Base-by-base conservation (phyloP, 1,140 invertebrate genomes). In the Drosophila sp. region DNA sequence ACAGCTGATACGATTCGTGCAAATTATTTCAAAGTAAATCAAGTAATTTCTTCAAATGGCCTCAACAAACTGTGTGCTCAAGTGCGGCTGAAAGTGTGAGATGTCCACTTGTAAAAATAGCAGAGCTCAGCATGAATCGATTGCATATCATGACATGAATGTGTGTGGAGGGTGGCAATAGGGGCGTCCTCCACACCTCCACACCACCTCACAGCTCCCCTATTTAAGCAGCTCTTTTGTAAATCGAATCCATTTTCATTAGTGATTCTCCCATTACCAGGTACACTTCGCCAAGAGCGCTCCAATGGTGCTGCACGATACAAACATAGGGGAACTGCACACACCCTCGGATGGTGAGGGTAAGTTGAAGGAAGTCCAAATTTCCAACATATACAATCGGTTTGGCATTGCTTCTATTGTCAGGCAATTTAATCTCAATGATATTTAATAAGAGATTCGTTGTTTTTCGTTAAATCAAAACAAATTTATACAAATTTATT, bases 251-350 rank as follows among this genome's bases (percentile, higher is more conserved):
- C 41, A 45, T 70, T 80, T 32, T 50, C 34, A 65, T 45, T 74
- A 5, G 21, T 54, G 14, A 27, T 11, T 43, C 9, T 59, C 25
- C 34, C 11, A 32, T 66, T 69, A 62, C 8, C 63, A 91, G 90
- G 90, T 91, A 46, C 82, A 86, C 50, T 91, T 91, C 83, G 84
- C 84, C 46, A 84, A 87, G 18, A 80, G 71, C 51, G 73, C 73
- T 64, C 62, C 66, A 21, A 54, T 74, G 75, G 71, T 87, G 66
- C 66, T 78, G 16, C 54, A 72, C 27, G 72, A 90, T 32, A 67
- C 64, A 21, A 71, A 46, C 53, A 61, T 64, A 50, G 62, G 43
- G 8, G 71, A 90, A 14, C 64, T 73, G 65, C 78, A 81, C 40
- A 89, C 67, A 21, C 74, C 78, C 8, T 48, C 58, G 40, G 78